Conservation (phyloP, 2,888 invertebrate genomes). For the Branchellion lobata region DNA sequence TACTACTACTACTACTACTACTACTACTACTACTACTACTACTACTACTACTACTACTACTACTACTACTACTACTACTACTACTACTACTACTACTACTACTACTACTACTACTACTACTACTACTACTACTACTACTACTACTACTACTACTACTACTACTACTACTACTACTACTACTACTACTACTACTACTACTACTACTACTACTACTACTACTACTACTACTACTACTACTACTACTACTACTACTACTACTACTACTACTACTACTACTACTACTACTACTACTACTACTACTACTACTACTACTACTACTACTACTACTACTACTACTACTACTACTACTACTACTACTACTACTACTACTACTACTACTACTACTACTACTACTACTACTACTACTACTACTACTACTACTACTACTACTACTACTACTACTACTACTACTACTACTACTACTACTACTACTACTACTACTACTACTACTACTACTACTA, state of each 20-base stretch:
- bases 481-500: background rate
- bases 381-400: background rate
- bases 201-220: background rate
- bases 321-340: background rate
- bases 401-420: background rate
- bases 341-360: background rate
- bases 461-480: background rate
- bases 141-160: background rate
- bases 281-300: background rate
- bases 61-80: background rate
- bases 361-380: background rate
- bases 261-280: background rate
- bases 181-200: background rate
- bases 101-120: background rate
- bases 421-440: background rate
- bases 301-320: background rate
- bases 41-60: background rate
- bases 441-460: background rate
- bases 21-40: background rate
- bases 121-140: background rate
- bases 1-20: background rate
- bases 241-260: background rate
- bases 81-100: background rate
- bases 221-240: background rate
- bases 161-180: background rate